A percentile compares a stretch with the other conserved stretches of the same genome.
phyloP scores from a whole-genome alignment of 2,113 vertebrate species.

The Mola mola region DNA sequence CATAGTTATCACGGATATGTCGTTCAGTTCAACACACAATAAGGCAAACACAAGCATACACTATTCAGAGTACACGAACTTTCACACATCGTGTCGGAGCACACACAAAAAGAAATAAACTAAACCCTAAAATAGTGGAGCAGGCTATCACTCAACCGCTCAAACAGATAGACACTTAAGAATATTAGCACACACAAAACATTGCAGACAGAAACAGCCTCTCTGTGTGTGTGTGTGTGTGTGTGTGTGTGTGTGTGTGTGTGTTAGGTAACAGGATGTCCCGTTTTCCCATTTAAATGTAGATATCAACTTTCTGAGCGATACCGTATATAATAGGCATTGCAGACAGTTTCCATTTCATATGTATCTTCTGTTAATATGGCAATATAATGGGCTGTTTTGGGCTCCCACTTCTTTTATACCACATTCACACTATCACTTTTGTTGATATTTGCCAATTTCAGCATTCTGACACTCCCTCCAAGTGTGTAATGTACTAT shows the following conservation, averaged over 20 bases:
- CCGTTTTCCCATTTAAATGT: too few species aligned
- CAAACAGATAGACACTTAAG: conserved; percentile 13
- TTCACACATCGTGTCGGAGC: neutral
- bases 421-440: too few species aligned
- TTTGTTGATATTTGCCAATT: too few species aligned
- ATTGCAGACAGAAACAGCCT: neutral
- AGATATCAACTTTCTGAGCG: conserved; percentile 27
- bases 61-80: conserved; percentile 6
- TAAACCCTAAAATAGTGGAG: conserved; percentile 48
- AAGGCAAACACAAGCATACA: conserved; percentile 25
- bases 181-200: conserved; percentile 11
- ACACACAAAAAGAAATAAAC: conserved; percentile 46
- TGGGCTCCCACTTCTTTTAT: neutral
- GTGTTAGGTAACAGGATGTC: conserved; percentile 54
- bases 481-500: too few species aligned
- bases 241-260: neutral
- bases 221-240: conserved; percentile 10
- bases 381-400: neutral
- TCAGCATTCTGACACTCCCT: too few species aligned
- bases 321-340: conserved; percentile 20
- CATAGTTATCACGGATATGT: conserved; percentile 45
- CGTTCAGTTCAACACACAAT: conserved; percentile 12
- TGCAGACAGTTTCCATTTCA: conserved; percentile 10
- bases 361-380: conserved; percentile 13
- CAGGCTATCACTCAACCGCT: conserved; percentile 34